Percentiles rank a stretch among this genome's conserved stretches.
phyloP scores from a whole-genome alignment of 2,888 invertebrate genomes.

The Dromius quadrimaculatus region DNA sequence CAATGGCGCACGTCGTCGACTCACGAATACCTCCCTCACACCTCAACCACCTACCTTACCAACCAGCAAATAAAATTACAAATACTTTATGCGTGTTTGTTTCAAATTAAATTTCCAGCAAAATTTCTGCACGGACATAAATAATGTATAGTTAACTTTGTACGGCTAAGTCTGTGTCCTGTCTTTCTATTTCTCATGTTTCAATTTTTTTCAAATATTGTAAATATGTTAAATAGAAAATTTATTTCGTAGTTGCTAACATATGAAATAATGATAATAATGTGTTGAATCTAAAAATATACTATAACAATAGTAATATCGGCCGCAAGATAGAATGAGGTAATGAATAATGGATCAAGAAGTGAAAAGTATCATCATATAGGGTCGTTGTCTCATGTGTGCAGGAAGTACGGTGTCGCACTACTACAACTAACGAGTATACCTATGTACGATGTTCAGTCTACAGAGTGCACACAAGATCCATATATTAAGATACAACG shows the following conservation, averaged over 20 bases:
- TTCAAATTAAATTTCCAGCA: slow-evolving; percentile 62
- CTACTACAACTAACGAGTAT: slow-evolving; percentile 61
- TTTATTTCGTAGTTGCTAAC: no score
- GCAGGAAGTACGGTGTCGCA: slow-evolving; percentile 61
- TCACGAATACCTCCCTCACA: not conserved
- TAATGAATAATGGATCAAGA: slow-evolving; percentile 45
- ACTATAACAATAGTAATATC: not conserved
- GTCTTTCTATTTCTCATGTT: not conserved
- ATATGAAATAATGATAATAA: not conserved
- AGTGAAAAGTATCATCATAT: slow-evolving; percentile 39
- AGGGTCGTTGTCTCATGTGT: slow-evolving; percentile 60
- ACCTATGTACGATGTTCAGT: slow-evolving; percentile 40
- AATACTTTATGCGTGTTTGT: slow-evolving; percentile 62
- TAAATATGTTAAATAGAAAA: no score
- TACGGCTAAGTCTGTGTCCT: slow-evolving; percentile 8
- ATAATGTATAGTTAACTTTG: slow-evolving; percentile 44
- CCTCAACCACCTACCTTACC: slow-evolving; percentile 52
- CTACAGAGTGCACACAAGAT: slow-evolving; percentile 58
- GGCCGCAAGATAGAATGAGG: slow-evolving; percentile 40
- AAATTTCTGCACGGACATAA: slow-evolving; percentile 56
- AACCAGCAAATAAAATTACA: slow-evolving; percentile 62
- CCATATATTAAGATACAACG: slow-evolving; percentile 59
- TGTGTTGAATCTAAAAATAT: not conserved
- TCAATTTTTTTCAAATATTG: no score
- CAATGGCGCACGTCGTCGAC: not conserved